Evolutionary conservation across 37 sponge, comb jelly and placozoan genomes (phyloP), one percentile per base, ranked within the genome.

Genomic region (Cliona cf. orientalis): DNA sequence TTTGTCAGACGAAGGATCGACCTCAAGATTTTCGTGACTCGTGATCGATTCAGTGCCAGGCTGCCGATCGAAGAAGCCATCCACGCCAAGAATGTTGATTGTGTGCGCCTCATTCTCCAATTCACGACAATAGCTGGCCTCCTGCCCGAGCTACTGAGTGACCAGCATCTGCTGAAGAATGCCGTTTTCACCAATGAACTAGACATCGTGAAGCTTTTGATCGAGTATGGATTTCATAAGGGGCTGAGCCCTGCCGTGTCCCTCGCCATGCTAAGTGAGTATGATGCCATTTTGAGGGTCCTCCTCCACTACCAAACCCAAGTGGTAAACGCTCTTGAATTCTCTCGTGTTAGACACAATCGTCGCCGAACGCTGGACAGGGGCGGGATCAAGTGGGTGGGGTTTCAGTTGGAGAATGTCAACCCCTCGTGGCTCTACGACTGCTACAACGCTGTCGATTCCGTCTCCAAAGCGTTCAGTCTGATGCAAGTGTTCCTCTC

Each of bases 241-340:
- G 90, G 86, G 0, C 59, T 80, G 0, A 70, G 39, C 0, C 63
- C 69, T 7, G 69, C 81, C 5, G 68, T 90, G 11, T 72, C 75
- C 31, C 63, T 80, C 25, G 81, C 86, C 5, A 53, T 55, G 31
- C 0, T 46, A 2, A 67, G 45, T 5, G 59, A 76, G 59, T 44
- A 33, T 12, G 23, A 0, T 14, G 86, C 61, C 39, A 69, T 74
- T 5, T 43, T 84, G 0, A 62, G 86, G 3, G 31, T 74, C 4
- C 71, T 90, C 3, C 66, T 90, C 65, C 84, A 59, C 71, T 90
- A 80, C 38, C 72, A 88, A 53, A 88, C 83, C 12, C 83, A 86
- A 35, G 79, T 86, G 35, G 32, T 72, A 4, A 71, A 71, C 58
- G 32, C 66, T 31, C 2, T 62, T 42, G 53, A 79, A 67, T 62